Evolutionary conservation across 2,113 vertebrate species (phyloP), one percentile per base, ranked within the genome.

Genomic region (Eudyptes chrysolophus): DNA sequence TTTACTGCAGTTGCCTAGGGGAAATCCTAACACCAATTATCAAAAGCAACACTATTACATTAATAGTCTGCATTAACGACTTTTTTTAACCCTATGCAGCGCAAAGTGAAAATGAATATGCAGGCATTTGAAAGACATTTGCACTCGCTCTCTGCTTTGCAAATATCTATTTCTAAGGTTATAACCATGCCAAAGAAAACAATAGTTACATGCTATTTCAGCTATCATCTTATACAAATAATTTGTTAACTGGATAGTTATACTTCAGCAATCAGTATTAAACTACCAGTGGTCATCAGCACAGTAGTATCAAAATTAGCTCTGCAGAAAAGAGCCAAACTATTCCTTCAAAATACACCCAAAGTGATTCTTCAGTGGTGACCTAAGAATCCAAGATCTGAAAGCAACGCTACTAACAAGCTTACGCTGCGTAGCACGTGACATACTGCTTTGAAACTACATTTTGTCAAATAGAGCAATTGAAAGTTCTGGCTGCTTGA

Each of bases 1-100:
- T 96, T 97, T 96, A 86, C 82, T 80, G 93, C 55, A 52, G 96
- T 96, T 97, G 89, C 96, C 97, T 92, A 93, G 95, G 96, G 94
- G 82, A 97, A 96, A 94, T 92, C 87, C 92, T 86, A 96, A 94
- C 89, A 96, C 74, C 64, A 83, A 84, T 96, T 96, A 95, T 94
- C 92, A 96, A 90, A 89, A 85, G 89, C 81, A 93, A 96, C 81
- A 90, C 81, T 90, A 71, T 30, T 68, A 87, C 55, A 82, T 84
- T 92, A 87, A 76, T 49, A 66, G 68, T 20, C 87, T 81, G 75
- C 79, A 88, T 70, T 92, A 92, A 93, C 60, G 58, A 71, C 64
- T 86, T 30, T 24, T 21, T 86, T 92, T 34, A 96, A 92, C 38
- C 58, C 70, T 12, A 5, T 1, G 34, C 75, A 27, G 84, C 55